Evolutionary conservation across 2,888 invertebrate species (phyloP).

Genomic region (Polydrusus tereticollis): DNA sequence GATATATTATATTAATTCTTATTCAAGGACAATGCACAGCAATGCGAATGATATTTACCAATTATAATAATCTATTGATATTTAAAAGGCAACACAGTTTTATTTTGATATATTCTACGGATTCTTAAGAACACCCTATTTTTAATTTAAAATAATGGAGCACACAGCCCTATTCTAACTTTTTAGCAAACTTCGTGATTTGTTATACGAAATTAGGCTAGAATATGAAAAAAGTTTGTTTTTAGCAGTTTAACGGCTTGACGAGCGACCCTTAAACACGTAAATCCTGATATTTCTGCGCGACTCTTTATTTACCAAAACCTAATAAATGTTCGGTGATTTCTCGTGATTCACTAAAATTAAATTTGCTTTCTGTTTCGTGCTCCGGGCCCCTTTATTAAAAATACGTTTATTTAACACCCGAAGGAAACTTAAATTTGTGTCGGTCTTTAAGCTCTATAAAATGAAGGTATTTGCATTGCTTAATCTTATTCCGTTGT

Average conservation of each 20-base stretch:
- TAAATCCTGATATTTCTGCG: not conserved
- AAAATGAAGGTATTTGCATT: not conserved
- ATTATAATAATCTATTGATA: too few species aligned
- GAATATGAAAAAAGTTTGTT: too few species aligned
- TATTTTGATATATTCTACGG: too few species aligned
- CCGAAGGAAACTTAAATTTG: not conserved
- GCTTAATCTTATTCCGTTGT: not conserved
- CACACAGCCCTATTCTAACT: too few species aligned
- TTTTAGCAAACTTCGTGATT: too few species aligned
- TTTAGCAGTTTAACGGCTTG: not conserved
- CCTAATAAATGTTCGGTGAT: slow-evolving; percentile 25
- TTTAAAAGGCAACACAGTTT: too few species aligned
- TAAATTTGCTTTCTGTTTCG: not conserved
- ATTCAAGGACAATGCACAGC: too few species aligned
- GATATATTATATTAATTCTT: too few species aligned
- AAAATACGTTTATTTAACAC: not conserved
- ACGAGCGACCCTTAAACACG: not conserved
- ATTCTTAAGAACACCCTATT: not conserved
- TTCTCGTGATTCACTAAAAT: not conserved
- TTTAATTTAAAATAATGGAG: too few species aligned
- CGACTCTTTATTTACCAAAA: slow-evolving; percentile 11
- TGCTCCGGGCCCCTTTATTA: not conserved
- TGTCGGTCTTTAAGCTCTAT: not conserved
- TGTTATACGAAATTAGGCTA: too few species aligned
- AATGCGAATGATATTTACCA: too few species aligned